Evolutionary conservation across 2,797 vertebrate genomes (phyloP).

Genomic region (Anableps anableps): DNA sequence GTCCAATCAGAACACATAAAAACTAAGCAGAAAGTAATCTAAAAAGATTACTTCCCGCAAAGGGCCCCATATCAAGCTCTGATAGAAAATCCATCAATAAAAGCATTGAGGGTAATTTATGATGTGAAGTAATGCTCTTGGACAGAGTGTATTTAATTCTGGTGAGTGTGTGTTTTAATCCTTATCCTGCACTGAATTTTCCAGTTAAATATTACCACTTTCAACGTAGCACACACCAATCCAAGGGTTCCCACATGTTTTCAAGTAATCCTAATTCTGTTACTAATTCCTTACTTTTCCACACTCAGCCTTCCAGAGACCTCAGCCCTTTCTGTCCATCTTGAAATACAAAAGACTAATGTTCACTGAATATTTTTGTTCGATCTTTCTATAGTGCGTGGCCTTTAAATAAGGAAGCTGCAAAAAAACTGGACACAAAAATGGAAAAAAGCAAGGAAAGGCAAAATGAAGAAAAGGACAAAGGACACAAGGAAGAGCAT

Average conservation of each 20-base stretch:
- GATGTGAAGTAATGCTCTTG: conserved; percentile 30
- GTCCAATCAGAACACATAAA: too few species aligned
- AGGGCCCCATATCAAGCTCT: conserved; percentile 4
- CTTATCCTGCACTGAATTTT: conserved; percentile 59
- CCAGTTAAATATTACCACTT: conserved; percentile 68
- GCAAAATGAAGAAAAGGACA: background rate
- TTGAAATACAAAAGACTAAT: background rate
- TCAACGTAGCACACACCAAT: conserved; percentile 71
- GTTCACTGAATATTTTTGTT: background rate
- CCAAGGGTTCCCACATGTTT: background rate
- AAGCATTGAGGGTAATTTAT: conserved; percentile 32
- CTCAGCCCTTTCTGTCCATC: background rate
- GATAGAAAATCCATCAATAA: conserved; percentile 31
- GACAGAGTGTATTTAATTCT: conserved; percentile 29
- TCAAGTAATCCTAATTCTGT: background rate
- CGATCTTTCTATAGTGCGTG: background rate
- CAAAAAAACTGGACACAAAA: conserved; percentile 44
- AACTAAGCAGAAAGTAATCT: conserved; percentile 19
- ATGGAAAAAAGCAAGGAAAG: conserved; percentile 39
- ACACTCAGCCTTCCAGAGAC: background rate
- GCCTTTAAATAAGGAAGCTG: background rate
- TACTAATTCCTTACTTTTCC: background rate
- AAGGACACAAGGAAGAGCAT: background rate
- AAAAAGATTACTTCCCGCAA: conserved; percentile 19
- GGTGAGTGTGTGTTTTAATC: conserved; percentile 72